Evolutionary conservation across 2,888 invertebrate genomes (phyloP).

Genomic region (Lysandra bellargus): DNA sequence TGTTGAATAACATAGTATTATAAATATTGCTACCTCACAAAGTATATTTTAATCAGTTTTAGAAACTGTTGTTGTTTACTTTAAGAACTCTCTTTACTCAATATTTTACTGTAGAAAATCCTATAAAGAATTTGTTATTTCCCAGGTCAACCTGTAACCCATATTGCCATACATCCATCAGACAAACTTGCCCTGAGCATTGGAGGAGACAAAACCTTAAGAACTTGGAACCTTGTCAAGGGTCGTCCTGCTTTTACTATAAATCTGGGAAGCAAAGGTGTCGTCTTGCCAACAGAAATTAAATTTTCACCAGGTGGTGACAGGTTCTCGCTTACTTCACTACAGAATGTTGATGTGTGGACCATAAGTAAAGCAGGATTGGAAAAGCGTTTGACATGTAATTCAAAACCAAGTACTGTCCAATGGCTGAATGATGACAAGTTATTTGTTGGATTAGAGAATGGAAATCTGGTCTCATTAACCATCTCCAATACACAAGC

Average conservation of each 20-base stretch:
- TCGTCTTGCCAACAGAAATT: slow-evolving; percentile 73
- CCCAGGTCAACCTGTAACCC: slow-evolving; percentile 83
- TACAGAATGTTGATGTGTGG: slow-evolving; percentile 89
- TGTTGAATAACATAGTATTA: not conserved
- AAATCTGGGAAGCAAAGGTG: slow-evolving; percentile 87
- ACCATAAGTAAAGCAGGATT: slow-evolving; percentile 88
- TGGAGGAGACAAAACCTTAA: slow-evolving; percentile 89
- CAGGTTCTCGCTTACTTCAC: slow-evolving; percentile 87
- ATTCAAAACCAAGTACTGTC: slow-evolving; percentile 85
- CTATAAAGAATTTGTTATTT: slow-evolving; percentile 34
- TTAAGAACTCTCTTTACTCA: not conserved
- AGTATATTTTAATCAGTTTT: not conserved
- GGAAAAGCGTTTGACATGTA: slow-evolving; percentile 83
- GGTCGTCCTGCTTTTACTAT: slow-evolving; percentile 94
- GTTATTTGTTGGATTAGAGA: slow-evolving; percentile 86
- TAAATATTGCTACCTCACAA: not conserved
- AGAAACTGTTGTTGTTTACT: too few relatives aligned
- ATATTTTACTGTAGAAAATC: too few relatives aligned
- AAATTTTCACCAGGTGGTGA: slow-evolving; percentile 89
- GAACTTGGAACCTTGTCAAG: slow-evolving; percentile 97
- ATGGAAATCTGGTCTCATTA: slow-evolving; percentile 84
- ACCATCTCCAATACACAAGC: slow-evolving; percentile 76
- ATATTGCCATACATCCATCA: slow-evolving; percentile 91
- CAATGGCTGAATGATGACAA: slow-evolving; percentile 84
- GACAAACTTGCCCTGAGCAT: slow-evolving; percentile 94